phyloP scores from a whole-genome alignment of 2,797 vertebrate genomes.

The Sylvilagus floridanus region DNA sequence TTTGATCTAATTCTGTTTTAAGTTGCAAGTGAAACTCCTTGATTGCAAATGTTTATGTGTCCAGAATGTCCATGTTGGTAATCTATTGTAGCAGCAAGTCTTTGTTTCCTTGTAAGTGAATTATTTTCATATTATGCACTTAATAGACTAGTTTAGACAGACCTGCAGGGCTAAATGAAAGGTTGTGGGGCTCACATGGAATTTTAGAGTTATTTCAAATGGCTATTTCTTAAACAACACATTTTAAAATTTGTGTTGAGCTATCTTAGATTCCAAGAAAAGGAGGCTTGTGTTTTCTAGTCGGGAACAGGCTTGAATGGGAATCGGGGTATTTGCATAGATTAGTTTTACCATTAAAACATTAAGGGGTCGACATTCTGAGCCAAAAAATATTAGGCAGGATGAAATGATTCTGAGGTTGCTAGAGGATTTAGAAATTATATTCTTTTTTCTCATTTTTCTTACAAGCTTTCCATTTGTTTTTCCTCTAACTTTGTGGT shows the following conservation, averaged over 20 bases:
- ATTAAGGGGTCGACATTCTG: not conserved
- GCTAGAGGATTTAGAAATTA: not conserved
- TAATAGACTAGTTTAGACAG: not conserved
- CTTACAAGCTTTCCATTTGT: not conserved
- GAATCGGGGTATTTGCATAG: not conserved
- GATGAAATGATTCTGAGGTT: not conserved
- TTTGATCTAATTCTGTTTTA: slow-evolving; percentile 36
- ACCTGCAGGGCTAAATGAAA: not conserved
- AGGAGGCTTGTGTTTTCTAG: not conserved
- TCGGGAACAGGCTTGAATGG: not conserved
- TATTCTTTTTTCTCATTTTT: not conserved
- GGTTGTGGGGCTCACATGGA: not conserved
- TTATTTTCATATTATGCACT: slow-evolving; percentile 11
- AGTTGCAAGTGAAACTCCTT: slow-evolving; percentile 9
- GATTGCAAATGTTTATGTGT: slow-evolving; percentile 28
- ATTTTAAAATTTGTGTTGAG: not conserved
- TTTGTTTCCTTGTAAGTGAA: not conserved
- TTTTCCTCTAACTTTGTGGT: not conserved
- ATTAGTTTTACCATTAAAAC: not conserved
- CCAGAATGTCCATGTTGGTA: not conserved
- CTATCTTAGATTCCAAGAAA: not conserved
- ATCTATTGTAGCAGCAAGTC: not conserved
- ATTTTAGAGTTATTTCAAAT: not conserved
- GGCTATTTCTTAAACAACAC: slow-evolving; percentile 29
- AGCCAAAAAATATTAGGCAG: not conserved